Evolutionary conservation across 2,888 invertebrate genomes (phyloP).

Genomic region (Nemurella pictetii): DNA sequence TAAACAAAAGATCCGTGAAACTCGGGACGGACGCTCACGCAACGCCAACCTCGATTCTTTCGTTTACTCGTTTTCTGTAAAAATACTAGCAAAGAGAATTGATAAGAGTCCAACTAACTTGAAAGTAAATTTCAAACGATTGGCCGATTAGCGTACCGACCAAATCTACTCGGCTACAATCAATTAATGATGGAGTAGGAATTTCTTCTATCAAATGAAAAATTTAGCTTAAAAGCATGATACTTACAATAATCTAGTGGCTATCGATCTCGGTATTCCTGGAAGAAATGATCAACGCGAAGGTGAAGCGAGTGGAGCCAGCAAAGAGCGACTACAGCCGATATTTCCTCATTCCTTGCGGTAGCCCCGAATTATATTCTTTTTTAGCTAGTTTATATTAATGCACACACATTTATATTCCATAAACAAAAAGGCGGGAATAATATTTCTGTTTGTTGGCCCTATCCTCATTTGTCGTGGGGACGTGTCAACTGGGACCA

Average conservation of each 20-base stretch:
- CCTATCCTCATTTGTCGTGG: constrained; percentile 24
- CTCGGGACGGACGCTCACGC: too few species aligned
- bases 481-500: constrained; percentile 23
- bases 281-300: not conserved
- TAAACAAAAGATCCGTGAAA: too few species aligned
- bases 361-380: constrained; percentile 21
- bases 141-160: too few species aligned
- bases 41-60: too few species aligned
- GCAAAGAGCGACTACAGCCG: not conserved
- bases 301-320: too few species aligned
- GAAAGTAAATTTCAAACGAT: too few species aligned
- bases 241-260: not conserved
- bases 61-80: too few species aligned
- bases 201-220: too few species aligned
- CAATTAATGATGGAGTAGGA: too few species aligned
- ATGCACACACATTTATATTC: constrained; percentile 30
- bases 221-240: not conserved
- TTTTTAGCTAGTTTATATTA: constrained; percentile 32
- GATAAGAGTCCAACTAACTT: too few species aligned
- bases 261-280: not conserved
- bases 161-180: too few species aligned
- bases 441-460: constrained; percentile 22
- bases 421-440: constrained; percentile 27
- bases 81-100: too few species aligned
- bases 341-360: not conserved